Percentiles rank a stretch among this genome's conserved stretches.
Conservation (phyloP, 2,113 vertebrate species). For the Psittacus erithacus region DNA sequence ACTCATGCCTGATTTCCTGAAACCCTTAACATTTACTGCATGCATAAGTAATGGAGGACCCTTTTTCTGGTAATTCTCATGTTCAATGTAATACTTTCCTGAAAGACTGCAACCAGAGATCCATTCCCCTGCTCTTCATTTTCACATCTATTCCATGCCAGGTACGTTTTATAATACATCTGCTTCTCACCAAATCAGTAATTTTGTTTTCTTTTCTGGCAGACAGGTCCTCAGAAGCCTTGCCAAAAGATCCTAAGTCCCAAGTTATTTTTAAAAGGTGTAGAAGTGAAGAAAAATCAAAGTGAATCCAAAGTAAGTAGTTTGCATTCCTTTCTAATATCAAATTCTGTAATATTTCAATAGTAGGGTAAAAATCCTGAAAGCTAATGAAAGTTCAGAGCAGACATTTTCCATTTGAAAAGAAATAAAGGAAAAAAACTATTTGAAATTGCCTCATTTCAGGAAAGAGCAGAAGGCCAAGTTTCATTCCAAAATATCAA, state of each 20-base stretch:
- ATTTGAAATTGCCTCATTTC: not conserved
- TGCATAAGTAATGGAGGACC: not conserved
- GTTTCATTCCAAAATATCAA: not conserved
- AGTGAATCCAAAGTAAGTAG: conserved; percentile 25
- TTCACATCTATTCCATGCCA: conserved; percentile 7
- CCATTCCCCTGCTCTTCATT: conserved; percentile 42
- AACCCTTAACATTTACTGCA: not conserved
- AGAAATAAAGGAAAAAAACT: not conserved
- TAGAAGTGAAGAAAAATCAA: conserved; percentile 8
- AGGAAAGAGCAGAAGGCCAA: not conserved
- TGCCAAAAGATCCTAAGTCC: conserved; percentile 18
- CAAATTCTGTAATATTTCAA: not conserved
- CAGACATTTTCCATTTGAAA: conserved; percentile 25
- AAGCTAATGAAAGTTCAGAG: not conserved
- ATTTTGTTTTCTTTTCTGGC: conserved; percentile 50
- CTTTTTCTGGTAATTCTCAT: conserved; percentile 12
- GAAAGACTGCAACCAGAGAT: conserved; percentile 17
- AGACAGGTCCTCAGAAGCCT: conserved; percentile 23
- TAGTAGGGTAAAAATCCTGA: not conserved
- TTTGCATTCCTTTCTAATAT: conserved; percentile 8
- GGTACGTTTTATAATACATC: conserved; percentile 39
- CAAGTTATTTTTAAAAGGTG: conserved; percentile 56
- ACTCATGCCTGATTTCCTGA: not conserved
- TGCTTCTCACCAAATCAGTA: conserved; percentile 36
- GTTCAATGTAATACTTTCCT: not conserved